Percentiles rank a stretch among this genome's conserved stretches.
These are phyloP conservation scores for Delichon dasypus DNA, from an alignment of 2,797 vertebrate species.

Conservation along the genomic window DNA sequence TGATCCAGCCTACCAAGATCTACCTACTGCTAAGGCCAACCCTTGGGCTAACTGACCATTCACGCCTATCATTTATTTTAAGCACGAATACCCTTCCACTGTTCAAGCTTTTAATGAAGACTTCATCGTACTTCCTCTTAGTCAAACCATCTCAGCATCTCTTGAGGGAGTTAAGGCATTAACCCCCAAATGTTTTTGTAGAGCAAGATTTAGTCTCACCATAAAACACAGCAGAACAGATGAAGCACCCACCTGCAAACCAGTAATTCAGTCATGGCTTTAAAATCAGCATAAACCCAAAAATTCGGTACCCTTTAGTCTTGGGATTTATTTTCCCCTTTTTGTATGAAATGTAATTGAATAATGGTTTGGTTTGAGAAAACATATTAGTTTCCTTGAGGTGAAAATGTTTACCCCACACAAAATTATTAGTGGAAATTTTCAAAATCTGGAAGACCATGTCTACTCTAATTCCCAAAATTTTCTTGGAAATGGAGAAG, in stretches of 20 bases:
- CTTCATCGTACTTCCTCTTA: neutral
- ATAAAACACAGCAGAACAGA: neutral
- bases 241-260: neutral
- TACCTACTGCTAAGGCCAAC: neutral
- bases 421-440: neutral
- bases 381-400: neutral
- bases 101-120: neutral
- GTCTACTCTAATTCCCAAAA: neutral
- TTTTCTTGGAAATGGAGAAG: neutral
- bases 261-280: neutral
- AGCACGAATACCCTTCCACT: neutral
- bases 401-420: neutral
- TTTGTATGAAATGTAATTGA: neutral
- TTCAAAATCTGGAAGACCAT: neutral
- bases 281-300: neutral
- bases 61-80: rapidly evolving
- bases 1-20: neutral
- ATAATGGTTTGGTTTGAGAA: neutral
- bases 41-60: neutral
- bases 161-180: neutral
- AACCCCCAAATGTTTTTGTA: neutral
- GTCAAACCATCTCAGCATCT: neutral
- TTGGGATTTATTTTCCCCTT: neutral
- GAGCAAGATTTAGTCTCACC: neutral
- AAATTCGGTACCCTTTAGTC: neutral